A percentile compares a stretch with the other conserved stretches of the same genome.
These are phyloP conservation scores for Fragum whitleyi DNA, from an alignment of 2,888 invertebrate genomes.

Conservation along the genomic window DNA sequence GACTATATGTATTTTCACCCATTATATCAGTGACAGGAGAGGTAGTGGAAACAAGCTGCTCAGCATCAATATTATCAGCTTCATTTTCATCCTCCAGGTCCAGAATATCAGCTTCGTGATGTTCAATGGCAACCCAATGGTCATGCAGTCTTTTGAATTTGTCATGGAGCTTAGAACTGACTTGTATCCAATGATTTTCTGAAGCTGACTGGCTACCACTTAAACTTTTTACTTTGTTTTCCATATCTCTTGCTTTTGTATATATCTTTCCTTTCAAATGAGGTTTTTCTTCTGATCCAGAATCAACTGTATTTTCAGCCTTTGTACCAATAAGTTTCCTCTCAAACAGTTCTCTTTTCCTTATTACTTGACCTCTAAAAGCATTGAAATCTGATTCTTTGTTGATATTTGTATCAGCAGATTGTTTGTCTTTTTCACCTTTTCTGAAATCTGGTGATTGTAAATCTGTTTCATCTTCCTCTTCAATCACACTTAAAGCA, in stretches of 20 bases:
- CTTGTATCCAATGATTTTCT: slow-evolving; percentile 15
- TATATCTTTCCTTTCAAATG: slow-evolving; percentile 28
- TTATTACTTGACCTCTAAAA: not conserved
- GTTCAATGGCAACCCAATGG: slow-evolving; percentile 57
- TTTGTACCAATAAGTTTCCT: not conserved
- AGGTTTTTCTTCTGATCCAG: not conserved
- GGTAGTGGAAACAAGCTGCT: not conserved
- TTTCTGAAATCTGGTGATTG: not conserved
- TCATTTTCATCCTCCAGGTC: slow-evolving; percentile 49
- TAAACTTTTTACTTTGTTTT: slow-evolving; percentile 24
- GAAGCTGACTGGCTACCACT: not conserved
- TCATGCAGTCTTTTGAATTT: slow-evolving; percentile 59
- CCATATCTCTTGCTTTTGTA: slow-evolving; percentile 37
- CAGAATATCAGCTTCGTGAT: slow-evolving; percentile 55
- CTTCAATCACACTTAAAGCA: slow-evolving; percentile 79
- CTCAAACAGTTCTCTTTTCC: slow-evolving; percentile 21
- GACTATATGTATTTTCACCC: too few relatives aligned
- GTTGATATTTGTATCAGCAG: not conserved
- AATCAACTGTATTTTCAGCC: not conserved
- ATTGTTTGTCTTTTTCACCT: not conserved
- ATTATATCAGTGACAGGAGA: not conserved
- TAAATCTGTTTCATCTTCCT: slow-evolving; percentile 73
- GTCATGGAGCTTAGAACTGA: slow-evolving; percentile 33
- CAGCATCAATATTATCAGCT: not conserved
- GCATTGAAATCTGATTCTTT: not conserved